phyloP scores from a whole-genome alignment of 2,888 invertebrate species.

The Entomobrya proxima region DNA sequence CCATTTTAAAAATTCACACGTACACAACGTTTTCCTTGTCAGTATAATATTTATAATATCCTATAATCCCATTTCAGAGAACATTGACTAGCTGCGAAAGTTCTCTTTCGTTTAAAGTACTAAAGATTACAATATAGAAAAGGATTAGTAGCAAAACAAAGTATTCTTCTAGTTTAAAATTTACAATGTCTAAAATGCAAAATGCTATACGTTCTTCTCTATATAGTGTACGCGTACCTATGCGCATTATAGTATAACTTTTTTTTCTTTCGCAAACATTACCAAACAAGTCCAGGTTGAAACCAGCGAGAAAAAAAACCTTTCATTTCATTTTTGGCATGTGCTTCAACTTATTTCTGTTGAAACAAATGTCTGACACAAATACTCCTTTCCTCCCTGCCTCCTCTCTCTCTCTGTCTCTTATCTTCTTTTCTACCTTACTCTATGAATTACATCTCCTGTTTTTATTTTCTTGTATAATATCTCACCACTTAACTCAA shows the following conservation, averaged over 20 bases:
- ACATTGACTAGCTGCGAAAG: too few species aligned
- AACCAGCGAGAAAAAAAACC: slow-evolving; percentile 57
- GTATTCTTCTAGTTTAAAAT: too few species aligned
- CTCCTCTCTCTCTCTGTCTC: slow-evolving; percentile 4
- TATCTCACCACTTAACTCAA: neutral
- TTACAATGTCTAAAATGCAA: too few species aligned
- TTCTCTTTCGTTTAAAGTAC: too few species aligned
- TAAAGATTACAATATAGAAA: too few species aligned
- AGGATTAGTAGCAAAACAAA: too few species aligned
- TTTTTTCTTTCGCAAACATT: slow-evolving; percentile 62
- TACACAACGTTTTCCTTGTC: too few species aligned
- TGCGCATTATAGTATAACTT: slow-evolving; percentile 17
- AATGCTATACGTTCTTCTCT: too few species aligned
- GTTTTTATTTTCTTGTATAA: neutral
- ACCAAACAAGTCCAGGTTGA: slow-evolving; percentile 71
- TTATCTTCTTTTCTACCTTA: slow-evolving; percentile 23
- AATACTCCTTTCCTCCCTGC: slow-evolving; percentile 24
- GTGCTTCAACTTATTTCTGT: slow-evolving; percentile 53
- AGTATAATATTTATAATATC: too few species aligned
- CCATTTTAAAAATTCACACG: too few species aligned
- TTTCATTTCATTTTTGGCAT: slow-evolving; percentile 63
- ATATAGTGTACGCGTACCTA: too few species aligned
- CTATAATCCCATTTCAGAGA: too few species aligned
- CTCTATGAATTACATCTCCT: neutral
- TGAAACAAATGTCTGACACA: slow-evolving; percentile 59